Conservation (phyloP, 2,797 vertebrate genomes). For the Melopsittacus undulatus region DNA sequence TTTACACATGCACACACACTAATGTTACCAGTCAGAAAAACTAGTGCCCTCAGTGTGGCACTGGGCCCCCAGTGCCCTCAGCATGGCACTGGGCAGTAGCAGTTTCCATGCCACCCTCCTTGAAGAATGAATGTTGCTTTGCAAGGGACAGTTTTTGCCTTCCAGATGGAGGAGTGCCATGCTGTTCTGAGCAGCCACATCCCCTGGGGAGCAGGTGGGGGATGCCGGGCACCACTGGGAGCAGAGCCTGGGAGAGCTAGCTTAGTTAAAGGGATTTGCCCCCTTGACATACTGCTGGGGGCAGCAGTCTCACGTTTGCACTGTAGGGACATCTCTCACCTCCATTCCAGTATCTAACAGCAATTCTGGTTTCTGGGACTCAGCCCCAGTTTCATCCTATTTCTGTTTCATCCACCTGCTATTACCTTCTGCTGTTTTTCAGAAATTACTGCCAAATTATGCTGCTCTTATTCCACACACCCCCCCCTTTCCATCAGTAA, state of each 20-base stretch:
- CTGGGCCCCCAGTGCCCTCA: neutral
- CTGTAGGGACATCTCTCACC: neutral
- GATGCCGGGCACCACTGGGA: accelerated
- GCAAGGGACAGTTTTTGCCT: neutral
- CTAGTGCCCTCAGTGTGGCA: neutral
- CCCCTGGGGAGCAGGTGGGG: neutral
- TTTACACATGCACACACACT: accelerated
- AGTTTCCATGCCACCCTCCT: neutral
- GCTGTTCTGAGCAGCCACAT: neutral
- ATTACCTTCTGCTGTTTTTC: neutral
- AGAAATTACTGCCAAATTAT: conserved; percentile 36
- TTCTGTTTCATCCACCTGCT: conserved; percentile 42
- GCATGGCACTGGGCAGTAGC: neutral
- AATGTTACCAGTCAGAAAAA: neutral
- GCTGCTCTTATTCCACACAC: neutral
- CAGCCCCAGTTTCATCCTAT: neutral
- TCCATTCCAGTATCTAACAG: neutral
- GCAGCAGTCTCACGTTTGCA: accelerated
- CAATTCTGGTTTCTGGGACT: neutral
- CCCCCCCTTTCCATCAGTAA: neutral
- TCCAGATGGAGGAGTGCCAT: accelerated
- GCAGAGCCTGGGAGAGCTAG: neutral
- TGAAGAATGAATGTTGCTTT: neutral
- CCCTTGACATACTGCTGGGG: accelerated
- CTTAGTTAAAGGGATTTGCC: neutral